These are phyloP conservation scores for Turritopsis rubra DNA, from an alignment of 30 jellyfish, hydroid and myxozoan species.

Conservation along the genomic window DNA sequence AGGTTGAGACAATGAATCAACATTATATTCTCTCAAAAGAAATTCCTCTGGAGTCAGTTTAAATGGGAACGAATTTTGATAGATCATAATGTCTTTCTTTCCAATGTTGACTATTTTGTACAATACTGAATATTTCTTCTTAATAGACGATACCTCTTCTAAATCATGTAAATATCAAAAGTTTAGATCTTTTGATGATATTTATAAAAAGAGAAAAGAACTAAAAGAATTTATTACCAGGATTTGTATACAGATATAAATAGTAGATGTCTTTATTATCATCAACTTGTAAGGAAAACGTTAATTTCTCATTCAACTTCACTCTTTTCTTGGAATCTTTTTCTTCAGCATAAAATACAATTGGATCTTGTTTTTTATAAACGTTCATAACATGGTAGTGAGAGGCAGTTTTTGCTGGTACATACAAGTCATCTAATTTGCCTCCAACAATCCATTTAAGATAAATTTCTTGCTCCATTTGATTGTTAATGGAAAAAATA, in stretches of 20 bases:
- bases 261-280: neutral
- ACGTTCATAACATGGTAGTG: neutral
- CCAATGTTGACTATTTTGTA: conserved; percentile 12
- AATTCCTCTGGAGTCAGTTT: neutral
- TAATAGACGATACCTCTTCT: neutral
- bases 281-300: neutral
- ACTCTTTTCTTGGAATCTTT: neutral
- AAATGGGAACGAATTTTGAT: neutral
- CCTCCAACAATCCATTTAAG: neutral
- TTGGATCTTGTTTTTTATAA: neutral
- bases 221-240: neutral
- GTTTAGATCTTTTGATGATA: neutral
- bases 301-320: neutral
- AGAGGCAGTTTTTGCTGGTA: neutral
- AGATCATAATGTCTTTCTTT: neutral
- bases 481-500: neutral
- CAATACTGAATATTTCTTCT: neutral
- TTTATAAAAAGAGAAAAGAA: neutral
- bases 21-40: neutral
- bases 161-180: neutral
- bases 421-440: neutral
- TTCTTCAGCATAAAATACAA: neutral
- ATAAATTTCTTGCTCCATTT: neutral
- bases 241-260: neutral
- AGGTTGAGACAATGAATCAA: neutral